Evolutionary conservation across 1,140 invertebrate genomes (phyloP).

Genomic region (Conus ventricosus): DNA sequence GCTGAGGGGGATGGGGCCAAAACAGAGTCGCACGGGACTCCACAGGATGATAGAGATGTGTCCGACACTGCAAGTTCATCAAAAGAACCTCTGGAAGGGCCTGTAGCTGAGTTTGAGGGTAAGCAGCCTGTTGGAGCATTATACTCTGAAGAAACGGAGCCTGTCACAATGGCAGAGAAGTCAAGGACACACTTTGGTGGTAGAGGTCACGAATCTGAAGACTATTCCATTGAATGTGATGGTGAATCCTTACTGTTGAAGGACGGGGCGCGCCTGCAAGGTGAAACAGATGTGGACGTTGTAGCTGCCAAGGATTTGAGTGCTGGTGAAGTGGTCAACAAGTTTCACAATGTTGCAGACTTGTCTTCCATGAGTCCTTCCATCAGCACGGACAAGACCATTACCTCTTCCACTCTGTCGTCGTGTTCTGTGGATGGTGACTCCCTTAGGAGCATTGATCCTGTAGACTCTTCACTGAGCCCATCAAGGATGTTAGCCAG

Average conservation of each 20-base stretch:
- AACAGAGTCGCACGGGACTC: background rate
- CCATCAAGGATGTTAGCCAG: background rate
- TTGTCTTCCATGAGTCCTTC: background rate
- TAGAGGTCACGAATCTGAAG: background rate
- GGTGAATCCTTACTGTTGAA: background rate
- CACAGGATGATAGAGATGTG: background rate
- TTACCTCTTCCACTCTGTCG: background rate
- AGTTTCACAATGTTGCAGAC: background rate
- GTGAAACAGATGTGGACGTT: slow-evolving; percentile 22
- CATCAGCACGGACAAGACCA: background rate
- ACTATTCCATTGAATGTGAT: background rate
- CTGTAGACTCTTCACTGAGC: background rate
- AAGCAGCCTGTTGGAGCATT: background rate
- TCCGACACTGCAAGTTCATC: background rate
- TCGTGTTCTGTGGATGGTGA: background rate
- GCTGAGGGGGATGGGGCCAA: background rate
- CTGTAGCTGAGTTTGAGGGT: background rate
- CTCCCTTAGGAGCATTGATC: background rate
- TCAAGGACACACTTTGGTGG: background rate
- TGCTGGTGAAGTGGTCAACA: background rate
- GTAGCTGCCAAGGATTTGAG: background rate
- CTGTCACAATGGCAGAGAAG: background rate
- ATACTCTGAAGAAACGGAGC: background rate
- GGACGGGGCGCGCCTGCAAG: slow-evolving; percentile 10
- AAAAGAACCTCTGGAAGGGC: background rate